Evolutionary conservation across 2,888 invertebrate species (phyloP).

Genomic region (Eledona agricola): DNA sequence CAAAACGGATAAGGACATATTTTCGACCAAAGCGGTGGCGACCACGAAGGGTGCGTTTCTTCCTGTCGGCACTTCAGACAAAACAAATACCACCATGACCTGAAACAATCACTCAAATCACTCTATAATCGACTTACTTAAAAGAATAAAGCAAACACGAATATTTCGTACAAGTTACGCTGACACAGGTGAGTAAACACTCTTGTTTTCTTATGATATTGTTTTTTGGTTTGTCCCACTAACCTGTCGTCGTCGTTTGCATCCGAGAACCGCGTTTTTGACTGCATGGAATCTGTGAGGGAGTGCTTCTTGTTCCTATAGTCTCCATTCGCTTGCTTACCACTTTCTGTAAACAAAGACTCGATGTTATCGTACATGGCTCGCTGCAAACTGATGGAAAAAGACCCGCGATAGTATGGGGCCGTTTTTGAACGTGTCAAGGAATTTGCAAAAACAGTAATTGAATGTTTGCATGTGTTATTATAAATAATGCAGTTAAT

Average conservation of each 20-base stretch:
- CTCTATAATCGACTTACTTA: conserved; percentile 9
- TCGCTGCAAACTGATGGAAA: too few relatives aligned
- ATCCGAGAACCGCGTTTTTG: conserved; percentile 58
- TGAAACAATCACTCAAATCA: conserved; percentile 55
- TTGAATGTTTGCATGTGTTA: conserved; percentile 9
- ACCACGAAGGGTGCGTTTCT: conserved; percentile 77
- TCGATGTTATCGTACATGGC: conserved; percentile 24
- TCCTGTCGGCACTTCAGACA: conserved; percentile 81
- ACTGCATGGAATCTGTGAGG: conserved; percentile 60
- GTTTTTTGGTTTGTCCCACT: too few relatives aligned
- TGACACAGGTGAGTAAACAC: conserved; percentile 8
- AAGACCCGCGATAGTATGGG: conserved; percentile 6
- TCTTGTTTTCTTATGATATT: too few relatives aligned
- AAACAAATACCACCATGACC: conserved; percentile 86
- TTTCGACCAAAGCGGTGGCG: conserved; percentile 81
- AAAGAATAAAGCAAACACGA: conserved; percentile 11
- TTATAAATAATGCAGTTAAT: too few relatives aligned
- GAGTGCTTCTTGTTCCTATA: conserved; percentile 59
- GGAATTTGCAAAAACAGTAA: conserved; percentile 20
- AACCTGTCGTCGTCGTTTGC: conserved; percentile 45
- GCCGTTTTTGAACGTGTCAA: conserved; percentile 22
- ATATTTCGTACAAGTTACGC: too few relatives aligned
- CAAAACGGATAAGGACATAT: conserved; percentile 87
- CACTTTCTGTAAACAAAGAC: conserved; percentile 54
- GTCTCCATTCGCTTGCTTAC: conserved; percentile 58